Evolutionary conservation across 2,888 invertebrate genomes (phyloP).

Genomic region (Drosophila multiciliata): DNA sequence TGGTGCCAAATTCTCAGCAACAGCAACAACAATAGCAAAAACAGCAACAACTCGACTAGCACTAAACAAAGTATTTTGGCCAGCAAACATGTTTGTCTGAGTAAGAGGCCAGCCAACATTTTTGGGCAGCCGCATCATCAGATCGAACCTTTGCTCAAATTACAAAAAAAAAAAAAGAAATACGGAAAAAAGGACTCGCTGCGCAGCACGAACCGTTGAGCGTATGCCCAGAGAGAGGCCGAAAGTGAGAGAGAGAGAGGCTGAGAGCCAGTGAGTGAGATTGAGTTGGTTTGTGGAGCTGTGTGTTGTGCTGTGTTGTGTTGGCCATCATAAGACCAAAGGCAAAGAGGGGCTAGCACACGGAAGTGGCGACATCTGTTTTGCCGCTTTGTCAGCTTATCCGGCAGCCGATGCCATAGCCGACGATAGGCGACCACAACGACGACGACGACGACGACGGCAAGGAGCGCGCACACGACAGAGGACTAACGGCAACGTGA

Average conservation of each 20-base stretch:
- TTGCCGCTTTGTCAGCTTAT: conserved; percentile 77
- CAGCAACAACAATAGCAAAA: conserved; percentile 36
- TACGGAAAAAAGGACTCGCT: conserved; percentile 34
- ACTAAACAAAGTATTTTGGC: conserved; percentile 50
- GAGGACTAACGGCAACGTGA: conserved; percentile 66
- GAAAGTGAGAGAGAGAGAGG: conserved; percentile 18
- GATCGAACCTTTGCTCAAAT: conserved; percentile 46
- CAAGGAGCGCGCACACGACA: conserved; percentile 37
- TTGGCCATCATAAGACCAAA: conserved; percentile 34
- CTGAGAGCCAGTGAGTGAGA: conserved; percentile 22
- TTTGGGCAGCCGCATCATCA: conserved; percentile 58
- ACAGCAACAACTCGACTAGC: conserved; percentile 28
- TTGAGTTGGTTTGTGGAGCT: conserved; percentile 30
- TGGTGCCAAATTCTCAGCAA: conserved; percentile 53
- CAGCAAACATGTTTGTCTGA: conserved; percentile 67
- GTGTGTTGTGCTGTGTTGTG: conserved; percentile 28
- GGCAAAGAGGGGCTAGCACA: conserved; percentile 43
- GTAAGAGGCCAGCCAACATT: conserved; percentile 47
- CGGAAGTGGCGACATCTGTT: conserved; percentile 79
- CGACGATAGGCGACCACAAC: conserved; percentile 50
- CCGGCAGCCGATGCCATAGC: conserved; percentile 65
- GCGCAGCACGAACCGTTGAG: conserved; percentile 61
- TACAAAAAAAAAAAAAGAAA: not conserved
- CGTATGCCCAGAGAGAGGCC: conserved; percentile 40
- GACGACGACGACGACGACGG: conserved; percentile 33